Evolutionary conservation across 2,888 invertebrate species (phyloP).

Genomic region (Pammene fasciana): DNA sequence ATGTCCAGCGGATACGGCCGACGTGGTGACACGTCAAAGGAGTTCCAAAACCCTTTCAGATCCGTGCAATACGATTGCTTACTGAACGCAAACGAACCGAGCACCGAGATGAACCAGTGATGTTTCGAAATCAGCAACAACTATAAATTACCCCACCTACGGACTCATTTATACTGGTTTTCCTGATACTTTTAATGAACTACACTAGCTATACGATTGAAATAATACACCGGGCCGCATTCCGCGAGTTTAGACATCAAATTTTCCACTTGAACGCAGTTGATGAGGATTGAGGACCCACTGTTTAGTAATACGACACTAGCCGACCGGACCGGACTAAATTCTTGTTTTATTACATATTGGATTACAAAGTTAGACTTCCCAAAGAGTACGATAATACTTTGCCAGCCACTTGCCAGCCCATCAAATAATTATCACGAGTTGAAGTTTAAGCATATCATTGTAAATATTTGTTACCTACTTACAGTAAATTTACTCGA

Average conservation of each 20-base stretch:
- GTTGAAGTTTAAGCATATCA: too few relatives aligned
- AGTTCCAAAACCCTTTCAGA: conserved; percentile 15
- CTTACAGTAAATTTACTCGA: too few relatives aligned
- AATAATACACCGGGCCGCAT: conserved; percentile 46
- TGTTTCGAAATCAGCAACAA: too few relatives aligned
- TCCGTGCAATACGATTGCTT: neutral
- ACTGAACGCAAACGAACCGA: neutral
- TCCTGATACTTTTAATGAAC: neutral
- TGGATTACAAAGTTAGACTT: conserved; percentile 33
- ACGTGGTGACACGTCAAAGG: conserved; percentile 47
- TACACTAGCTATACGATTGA: neutral
- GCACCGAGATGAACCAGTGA: too few relatives aligned
- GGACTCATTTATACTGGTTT: neutral
- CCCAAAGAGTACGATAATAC: conserved; percentile 12
- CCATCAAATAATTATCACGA: too few relatives aligned
- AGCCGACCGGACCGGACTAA: conserved; percentile 37
- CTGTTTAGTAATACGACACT: conserved; percentile 46
- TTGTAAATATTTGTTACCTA: neutral
- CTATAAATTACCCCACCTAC: too few relatives aligned
- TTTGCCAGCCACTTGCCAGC: too few relatives aligned
- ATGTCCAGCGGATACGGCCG: conserved; percentile 35
- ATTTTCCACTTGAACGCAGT: conserved; percentile 51
- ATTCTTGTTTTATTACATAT: conserved; percentile 36
- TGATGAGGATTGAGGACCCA: conserved; percentile 45
- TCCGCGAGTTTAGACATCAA: conserved; percentile 56